Evolutionary conservation across 2,888 invertebrate genomes (phyloP), one percentile per base, ranked within the genome.

Genomic region (Merodon equestris): DNA sequence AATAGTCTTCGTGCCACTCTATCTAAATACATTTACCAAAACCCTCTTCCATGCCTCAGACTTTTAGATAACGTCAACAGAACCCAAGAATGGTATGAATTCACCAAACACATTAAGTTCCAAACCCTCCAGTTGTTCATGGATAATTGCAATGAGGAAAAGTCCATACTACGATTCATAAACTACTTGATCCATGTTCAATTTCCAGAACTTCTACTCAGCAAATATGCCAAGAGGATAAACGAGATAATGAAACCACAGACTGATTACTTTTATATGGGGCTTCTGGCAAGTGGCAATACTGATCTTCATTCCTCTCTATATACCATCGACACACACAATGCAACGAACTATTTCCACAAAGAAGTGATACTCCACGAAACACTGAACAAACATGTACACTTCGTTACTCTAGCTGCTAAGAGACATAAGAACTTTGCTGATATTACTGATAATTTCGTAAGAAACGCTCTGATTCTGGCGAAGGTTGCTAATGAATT

Each of bases 401-500:
- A 88, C 74, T 88, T 87, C 82, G 84, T 87, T 10, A 84, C 85
- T 2, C 82, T 84, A 40, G 75, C 66, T 36, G 83, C 82, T 48
- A 82, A 85, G n/a, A 64, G 85, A 5, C 85, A 84, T 51, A 72
- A 79, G 40, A 82, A 75, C 15, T 85, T 85, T 12, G 74, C 70
- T 0, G 77, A 82, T 15, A 81, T 87, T 12, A 12, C 53, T 1
- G 85, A 87, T 74, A 81, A 71, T 1, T 83, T 82, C 3, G 48
- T 87, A 9, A 83, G 85, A 3, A 87, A 87, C 19, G 86, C 84
- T 66, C 48, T 87, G 40, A 82, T 88, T 5, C 84, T 87, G 50
- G 77, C 88, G 1, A 86, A 86, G 47, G 66, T 87, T n/a, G 86
- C 86, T 17, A 84, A 86, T 63, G 88, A 87, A 64, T 85, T 87